phyloP scores from a whole-genome alignment of 2,797 vertebrate genomes.

The Gymnoscopelus braueri region DNA sequence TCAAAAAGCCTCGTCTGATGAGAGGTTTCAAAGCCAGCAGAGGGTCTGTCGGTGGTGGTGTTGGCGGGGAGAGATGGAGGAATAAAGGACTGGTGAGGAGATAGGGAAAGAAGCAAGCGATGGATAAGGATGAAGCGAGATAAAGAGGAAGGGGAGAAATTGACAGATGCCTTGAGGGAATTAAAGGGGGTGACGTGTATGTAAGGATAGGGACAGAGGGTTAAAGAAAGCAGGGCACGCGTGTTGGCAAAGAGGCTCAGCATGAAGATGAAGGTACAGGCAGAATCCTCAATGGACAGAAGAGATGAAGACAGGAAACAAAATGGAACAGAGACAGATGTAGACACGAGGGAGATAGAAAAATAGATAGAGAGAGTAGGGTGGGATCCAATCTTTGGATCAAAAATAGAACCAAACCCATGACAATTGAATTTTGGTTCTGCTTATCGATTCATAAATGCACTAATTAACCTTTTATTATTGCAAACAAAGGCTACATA shows the following conservation, averaged over 20 bases:
- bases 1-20: no score
- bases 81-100: slow-evolving; percentile 42
- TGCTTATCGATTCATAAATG: no score
- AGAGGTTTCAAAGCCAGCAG: slow-evolving; percentile 50
- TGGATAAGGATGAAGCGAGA: slow-evolving; percentile 55
- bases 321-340: background rate
- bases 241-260: slow-evolving; percentile 8
- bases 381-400: no score
- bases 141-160: slow-evolving; percentile 43
- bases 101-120: slow-evolving; percentile 47
- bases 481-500: no score
- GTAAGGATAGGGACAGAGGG: background rate
- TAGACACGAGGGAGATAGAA: background rate
- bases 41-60: background rate
- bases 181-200: slow-evolving; percentile 4
- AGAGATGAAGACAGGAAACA: background rate
- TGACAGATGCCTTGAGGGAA: slow-evolving; percentile 52
- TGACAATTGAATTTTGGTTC: no score
- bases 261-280: slow-evolving; percentile 12
- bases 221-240: background rate
- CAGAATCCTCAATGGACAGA: slow-evolving; percentile 3
- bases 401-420: no score
- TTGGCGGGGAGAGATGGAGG: slow-evolving; percentile 35
- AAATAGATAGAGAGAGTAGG: background rate
- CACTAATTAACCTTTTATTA: no score